Evolutionary conservation across 1,140 invertebrate species (phyloP), one percentile per base, ranked within the genome.

Genomic region (Melipona quadrifasciata): DNA sequence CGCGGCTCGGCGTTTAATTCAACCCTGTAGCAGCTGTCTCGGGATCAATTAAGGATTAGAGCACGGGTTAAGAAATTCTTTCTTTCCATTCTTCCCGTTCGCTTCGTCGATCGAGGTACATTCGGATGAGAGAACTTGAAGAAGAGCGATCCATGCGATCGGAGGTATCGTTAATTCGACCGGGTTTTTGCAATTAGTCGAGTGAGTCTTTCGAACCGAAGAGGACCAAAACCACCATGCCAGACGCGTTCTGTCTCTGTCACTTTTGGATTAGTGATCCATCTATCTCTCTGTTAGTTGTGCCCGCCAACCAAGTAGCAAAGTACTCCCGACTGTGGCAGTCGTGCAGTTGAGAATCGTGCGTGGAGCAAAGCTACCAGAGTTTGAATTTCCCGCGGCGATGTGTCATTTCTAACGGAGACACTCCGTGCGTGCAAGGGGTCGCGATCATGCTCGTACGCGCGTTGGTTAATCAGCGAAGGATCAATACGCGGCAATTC

Each of bases 161-260:
- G 39, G 55, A 72, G 24, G 6, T 70, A 71, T 82, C 73, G 80
- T 86, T 86, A 82, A 82, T 82, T 74, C n/a, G 27, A 68, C 58
- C 65, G 67, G 70, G 73, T 71, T 19, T n/a, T 27, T 31, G 65
- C 27, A 27, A 86, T 82, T 86, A 82, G 73, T 85, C 80, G 72
- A 85, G 73, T 27, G 80, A 76, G 67, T 61, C 8, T 47, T n/a
- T n/a, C 51, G 77, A 57, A 77, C 21, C 31, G 65, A 76, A 82
- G 80, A 82, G 80, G 73, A 74, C 80, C 73, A 77, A 82, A 87
- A 87, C 83, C 86, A 81, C 72, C 86, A 76, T 85, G 83, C 79
- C 77, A 81, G 67, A 77, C 72, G 84, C 72, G 68, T 31, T 31
- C 14, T 21, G 57, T 64, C 27, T 58, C 24, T 19, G 24, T n/a